A percentile compares a stretch with the other conserved stretches of the same genome.
Evolutionary conservation across 2,113 vertebrate species (phyloP).

Genomic region (Ceyx cyanopectus): DNA sequence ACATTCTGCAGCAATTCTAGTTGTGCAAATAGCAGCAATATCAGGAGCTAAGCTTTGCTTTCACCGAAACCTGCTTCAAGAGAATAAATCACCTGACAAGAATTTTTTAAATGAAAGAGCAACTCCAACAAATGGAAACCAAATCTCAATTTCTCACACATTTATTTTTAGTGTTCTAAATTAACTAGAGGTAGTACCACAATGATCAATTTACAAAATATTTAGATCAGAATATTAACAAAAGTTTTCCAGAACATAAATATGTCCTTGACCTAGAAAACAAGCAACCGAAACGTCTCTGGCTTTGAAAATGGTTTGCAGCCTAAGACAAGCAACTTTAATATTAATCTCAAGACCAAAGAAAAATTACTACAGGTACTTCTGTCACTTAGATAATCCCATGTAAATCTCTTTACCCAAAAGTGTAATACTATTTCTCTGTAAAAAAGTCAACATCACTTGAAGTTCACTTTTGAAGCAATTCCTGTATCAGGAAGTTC

Average conservation of each 20-base stretch:
- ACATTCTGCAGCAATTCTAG: background rate
- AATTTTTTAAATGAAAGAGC: background rate
- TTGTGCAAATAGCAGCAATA: background rate
- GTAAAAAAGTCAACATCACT: background rate
- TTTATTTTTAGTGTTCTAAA: background rate
- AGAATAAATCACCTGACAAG: background rate
- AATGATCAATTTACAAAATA: background rate
- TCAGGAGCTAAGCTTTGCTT: background rate
- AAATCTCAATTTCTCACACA: background rate
- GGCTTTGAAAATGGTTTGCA: background rate
- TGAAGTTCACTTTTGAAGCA: slow-evolving; percentile 2
- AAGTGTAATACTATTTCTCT: background rate
- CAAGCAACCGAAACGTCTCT: background rate
- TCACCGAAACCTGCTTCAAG: background rate
- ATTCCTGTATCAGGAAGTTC: background rate
- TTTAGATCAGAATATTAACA: background rate
- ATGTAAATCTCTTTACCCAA: background rate
- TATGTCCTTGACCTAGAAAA: background rate
- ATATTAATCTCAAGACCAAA: background rate
- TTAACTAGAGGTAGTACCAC: background rate
- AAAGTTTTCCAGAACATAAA: background rate
- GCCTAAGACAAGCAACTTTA: background rate
- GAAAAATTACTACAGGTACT: background rate
- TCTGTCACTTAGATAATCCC: background rate
- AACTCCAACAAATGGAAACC: background rate